phyloP scores from a whole-genome alignment of 2,797 vertebrate genomes.

The Sebastiscus albofasciatus region DNA sequence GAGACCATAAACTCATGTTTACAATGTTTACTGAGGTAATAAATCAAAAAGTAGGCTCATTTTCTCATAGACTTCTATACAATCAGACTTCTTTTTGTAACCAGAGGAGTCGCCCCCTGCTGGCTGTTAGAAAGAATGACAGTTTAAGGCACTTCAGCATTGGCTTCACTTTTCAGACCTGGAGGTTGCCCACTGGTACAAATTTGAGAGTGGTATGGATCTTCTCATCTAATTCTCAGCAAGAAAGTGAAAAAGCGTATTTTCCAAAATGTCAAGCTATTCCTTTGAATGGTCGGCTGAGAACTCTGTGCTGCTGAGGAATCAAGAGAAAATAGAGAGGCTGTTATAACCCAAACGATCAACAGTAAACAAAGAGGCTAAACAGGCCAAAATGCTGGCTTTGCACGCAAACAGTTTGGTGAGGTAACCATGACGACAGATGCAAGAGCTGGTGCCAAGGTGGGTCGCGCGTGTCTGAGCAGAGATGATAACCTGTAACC shows the following conservation, averaged over 20 bases:
- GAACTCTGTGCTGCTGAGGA: background rate
- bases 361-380: background rate
- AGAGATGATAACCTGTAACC: conserved; percentile 73
- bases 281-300: background rate
- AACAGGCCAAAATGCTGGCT: conserved; percentile 14
- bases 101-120: too few relatives aligned
- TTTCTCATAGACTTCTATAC: too few relatives aligned
- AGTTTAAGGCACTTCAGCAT: too few relatives aligned
- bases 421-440: conserved; percentile 49
- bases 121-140: too few relatives aligned
- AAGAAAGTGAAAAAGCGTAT: background rate
- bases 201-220: background rate
- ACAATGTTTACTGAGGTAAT: fast-evolving
- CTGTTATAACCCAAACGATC: background rate
- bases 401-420: conserved; percentile 25
- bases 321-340: background rate
- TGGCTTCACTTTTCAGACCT: too few relatives aligned
- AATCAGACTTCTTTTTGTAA: too few relatives aligned
- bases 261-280: background rate
- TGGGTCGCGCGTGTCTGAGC: conserved; percentile 62
- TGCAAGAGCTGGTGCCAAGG: conserved; percentile 45
- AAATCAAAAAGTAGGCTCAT: too few relatives aligned
- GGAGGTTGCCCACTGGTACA: background rate
- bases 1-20: too few relatives aligned
- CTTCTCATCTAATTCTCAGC: background rate